Conservation (phyloP, 2,888 invertebrate species). For the Tanytarsus gracilentus region DNA sequence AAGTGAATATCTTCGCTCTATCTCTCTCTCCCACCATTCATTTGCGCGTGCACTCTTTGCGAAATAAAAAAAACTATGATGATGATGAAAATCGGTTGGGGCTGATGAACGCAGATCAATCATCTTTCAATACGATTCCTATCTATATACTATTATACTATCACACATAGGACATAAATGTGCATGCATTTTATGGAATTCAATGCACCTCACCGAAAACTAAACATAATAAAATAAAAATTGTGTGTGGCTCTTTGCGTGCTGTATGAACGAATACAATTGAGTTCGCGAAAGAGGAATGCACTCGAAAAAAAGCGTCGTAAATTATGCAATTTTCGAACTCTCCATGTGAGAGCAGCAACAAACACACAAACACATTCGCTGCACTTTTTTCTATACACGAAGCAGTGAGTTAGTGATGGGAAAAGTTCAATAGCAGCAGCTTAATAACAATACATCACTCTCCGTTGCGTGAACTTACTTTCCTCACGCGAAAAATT, state of each 20-base stretch:
- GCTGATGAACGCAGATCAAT: slow-evolving; percentile 27
- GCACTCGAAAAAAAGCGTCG: slow-evolving; percentile 2
- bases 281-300: slow-evolving; percentile 5
- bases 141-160: background rate
- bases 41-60: background rate
- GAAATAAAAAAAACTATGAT: background rate
- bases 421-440: slow-evolving; percentile 24
- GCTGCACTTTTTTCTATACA: background rate
- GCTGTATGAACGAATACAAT: background rate
- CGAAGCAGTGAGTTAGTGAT: background rate
- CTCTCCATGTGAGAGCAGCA: background rate
- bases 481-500: slow-evolving; percentile 5
- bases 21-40: background rate
- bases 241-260: background rate
- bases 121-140: background rate
- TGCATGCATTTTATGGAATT: background rate
- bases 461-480: slow-evolving; percentile 19
- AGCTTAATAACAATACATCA: slow-evolving; percentile 12
- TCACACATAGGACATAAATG: no score
- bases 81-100: slow-evolving; percentile 4
- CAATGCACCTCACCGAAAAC: background rate
- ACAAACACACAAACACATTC: background rate
- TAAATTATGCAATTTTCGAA: slow-evolving; percentile 14
- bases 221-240: background rate
- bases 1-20: slow-evolving; percentile 20